Conservation (phyloP, 1,140 invertebrate genomes). For the Zaprionus ornatus region DNA sequence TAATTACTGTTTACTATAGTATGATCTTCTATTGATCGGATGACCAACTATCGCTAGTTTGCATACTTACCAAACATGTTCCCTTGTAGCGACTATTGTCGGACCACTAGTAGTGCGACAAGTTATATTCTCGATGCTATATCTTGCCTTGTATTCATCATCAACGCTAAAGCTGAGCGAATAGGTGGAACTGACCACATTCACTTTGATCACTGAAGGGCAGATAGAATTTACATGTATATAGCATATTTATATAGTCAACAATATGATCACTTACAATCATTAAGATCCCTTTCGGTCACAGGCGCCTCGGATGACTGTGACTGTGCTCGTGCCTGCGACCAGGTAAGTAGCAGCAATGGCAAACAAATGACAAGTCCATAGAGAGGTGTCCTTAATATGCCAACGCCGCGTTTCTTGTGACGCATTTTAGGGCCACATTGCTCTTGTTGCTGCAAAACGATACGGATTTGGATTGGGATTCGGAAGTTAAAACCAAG, state of each 20-base stretch:
- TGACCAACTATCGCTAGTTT: not conserved
- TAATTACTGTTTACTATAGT: not conserved
- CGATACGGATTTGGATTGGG: not conserved
- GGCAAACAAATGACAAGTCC: constrained; percentile 28
- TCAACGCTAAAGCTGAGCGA: constrained; percentile 52
- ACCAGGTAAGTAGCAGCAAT: constrained; percentile 39
- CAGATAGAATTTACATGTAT: not conserved
- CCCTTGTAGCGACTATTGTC: constrained; percentile 28
- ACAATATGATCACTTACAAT: constrained; percentile 7
- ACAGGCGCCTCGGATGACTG: constrained; percentile 5
- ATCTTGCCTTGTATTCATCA: constrained; percentile 46
- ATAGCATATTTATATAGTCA: not conserved
- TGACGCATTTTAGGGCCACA: constrained; percentile 66
- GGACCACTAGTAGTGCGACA: constrained; percentile 40
- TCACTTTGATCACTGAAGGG: constrained; percentile 36
- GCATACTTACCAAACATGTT: constrained; percentile 50
- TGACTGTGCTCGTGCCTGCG: constrained; percentile 29
- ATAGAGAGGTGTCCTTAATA: constrained; percentile 27
- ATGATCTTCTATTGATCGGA: not conserved
- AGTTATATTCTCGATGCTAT: constrained; percentile 46
- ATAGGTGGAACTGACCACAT: constrained; percentile 43
- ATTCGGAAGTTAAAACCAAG: constrained; percentile 42
- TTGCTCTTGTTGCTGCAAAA: constrained; percentile 41
- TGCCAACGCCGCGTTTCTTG: constrained; percentile 25
- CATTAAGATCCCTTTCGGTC: constrained; percentile 26